Conservation (phyloP, 2,888 invertebrate genomes). For the Pyrocoelia pectoralis region DNA sequence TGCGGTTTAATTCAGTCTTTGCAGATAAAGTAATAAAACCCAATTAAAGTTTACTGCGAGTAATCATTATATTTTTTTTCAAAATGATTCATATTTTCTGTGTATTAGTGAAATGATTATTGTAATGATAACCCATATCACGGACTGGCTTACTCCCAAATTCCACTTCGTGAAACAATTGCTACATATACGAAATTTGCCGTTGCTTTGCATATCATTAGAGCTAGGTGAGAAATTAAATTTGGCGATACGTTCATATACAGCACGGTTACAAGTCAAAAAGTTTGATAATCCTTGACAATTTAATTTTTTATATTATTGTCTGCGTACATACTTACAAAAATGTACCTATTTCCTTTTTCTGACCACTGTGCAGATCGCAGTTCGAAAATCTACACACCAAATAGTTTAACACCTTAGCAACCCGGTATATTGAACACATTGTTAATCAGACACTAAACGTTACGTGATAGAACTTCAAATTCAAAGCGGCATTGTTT, state of each 20-base stretch:
- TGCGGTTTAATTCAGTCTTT: no score
- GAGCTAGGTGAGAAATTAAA: slow-evolving; percentile 7
- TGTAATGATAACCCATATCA: not conserved
- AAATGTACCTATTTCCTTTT: not conserved
- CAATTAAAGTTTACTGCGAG: no score
- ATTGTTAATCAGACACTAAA: not conserved
- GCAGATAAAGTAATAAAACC: no score
- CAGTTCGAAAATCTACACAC: no score
- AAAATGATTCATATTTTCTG: no score
- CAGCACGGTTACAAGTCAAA: not conserved
- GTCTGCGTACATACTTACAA: no score
- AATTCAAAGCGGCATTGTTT: slow-evolving; percentile 7
- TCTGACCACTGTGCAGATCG: no score
- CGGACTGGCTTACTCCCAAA: not conserved
- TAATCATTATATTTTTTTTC: no score
- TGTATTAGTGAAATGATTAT: no score
- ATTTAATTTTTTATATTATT: no score
- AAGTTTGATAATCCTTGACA: no score
- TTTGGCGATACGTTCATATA: not conserved
- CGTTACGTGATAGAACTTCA: not conserved
- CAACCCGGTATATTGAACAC: not conserved
- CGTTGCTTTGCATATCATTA: not conserved
- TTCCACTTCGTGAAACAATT: slow-evolving; percentile 11
- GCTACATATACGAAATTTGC: slow-evolving; percentile 3
- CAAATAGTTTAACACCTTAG: not conserved